Evolutionary conservation across 2,113 vertebrate genomes (phyloP).

Genomic region (Charadrius vociferus): DNA sequence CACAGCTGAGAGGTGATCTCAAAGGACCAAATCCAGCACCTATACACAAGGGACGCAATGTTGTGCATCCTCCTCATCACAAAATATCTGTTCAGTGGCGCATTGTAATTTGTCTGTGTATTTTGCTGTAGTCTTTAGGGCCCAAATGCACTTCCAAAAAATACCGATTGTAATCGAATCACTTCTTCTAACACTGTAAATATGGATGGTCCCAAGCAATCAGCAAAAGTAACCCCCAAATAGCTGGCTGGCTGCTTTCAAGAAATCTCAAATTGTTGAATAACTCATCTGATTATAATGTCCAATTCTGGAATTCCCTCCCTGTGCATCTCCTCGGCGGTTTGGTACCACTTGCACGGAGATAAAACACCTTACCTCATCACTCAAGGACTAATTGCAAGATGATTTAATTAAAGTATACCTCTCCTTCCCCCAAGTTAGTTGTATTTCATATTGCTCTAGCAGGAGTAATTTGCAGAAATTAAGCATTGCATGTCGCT

Average conservation of each 20-base stretch:
- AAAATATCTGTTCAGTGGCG: fast-evolving
- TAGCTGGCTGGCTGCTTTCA: neutral
- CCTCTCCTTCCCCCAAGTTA: constrained; percentile 76
- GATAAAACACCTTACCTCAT: constrained; percentile 73
- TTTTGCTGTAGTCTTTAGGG: neutral
- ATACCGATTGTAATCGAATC: fast-evolving
- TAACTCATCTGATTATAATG: neutral
- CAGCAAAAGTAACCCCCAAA: neutral
- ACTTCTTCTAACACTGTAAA: neutral
- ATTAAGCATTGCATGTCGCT: constrained; percentile 49
- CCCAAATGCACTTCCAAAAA: neutral
- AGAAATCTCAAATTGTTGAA: neutral
- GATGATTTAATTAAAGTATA: constrained; percentile 82
- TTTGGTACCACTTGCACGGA: constrained; percentile 28
- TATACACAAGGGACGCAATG: too few species aligned
- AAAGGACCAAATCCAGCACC: neutral
- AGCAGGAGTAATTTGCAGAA: constrained; percentile 78
- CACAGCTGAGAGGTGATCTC: neutral
- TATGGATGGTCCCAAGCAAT: neutral
- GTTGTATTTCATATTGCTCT: constrained; percentile 81
- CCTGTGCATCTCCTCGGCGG: neutral
- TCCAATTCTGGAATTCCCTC: neutral
- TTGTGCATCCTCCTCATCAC: neutral
- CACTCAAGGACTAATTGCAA: constrained; percentile 81
- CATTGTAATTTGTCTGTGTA: neutral